Evolutionary conservation across 2,797 vertebrate genomes (phyloP), one percentile per base, ranked within the genome.

Genomic region (Chelidonichthys spinosus): DNA sequence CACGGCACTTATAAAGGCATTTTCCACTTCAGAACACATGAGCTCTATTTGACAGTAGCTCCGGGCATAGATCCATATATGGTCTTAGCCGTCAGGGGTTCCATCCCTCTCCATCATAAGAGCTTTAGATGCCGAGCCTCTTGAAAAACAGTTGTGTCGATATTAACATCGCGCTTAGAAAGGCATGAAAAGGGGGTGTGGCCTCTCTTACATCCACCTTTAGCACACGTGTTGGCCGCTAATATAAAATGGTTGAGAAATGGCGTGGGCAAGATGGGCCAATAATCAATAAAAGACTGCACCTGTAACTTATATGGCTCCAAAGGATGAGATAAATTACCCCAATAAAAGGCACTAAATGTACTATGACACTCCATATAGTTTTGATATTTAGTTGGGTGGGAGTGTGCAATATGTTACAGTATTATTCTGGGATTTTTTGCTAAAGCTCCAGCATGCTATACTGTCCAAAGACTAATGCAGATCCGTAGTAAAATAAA

Each of bases 311-410:
- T 76, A 78, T 50, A 76, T 43, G 46, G 68, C 60, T 66, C 35
- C 25, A 71, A 54, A 73, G 10, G 9, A 62, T 69, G 58, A 82
- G 7, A 68, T 52, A 60, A 69, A 71, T n/a, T 11, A 5, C 18
- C 17, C 3, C 4, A 33, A 67, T 62, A 72, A 54, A 67, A 33
- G 6, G 0, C 11, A 49, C 17, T 46, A 36, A 64, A 50, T 8
- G n/a, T 11, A 50, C 8, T 8, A 1, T 5, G 6, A 69, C 70
- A 72, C 69, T 33, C 56, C n/a, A 10, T 32, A 3, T 43, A 36
- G 13, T 5, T 44, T 50, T 54, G 59, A 53, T 25, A 13, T 33
- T 25, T 25, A 25, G 25, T 25, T 25, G 25, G 25, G 25, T 25
- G 25, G 25, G 6, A 33, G 15, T 50, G 15, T 50, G 37, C 9